phyloP scores from a whole-genome alignment of 2,113 vertebrate species.

The Prochilodus magdalenae region DNA sequence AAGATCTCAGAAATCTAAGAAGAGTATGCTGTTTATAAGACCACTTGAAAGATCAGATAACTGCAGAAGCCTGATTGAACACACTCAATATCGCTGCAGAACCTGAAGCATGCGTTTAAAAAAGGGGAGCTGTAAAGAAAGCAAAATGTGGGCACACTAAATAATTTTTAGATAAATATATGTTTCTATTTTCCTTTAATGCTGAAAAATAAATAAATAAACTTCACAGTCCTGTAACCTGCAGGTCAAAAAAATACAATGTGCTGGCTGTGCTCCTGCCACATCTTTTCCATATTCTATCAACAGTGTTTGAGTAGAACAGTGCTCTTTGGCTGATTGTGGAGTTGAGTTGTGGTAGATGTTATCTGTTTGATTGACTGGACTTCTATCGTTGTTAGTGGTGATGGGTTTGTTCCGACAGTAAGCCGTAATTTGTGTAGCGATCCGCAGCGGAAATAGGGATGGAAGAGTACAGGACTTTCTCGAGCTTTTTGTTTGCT shows the following conservation, averaged over 20 bases:
- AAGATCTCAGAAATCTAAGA: too few relatives aligned
- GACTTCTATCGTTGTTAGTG: background rate
- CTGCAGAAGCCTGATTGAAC: too few relatives aligned
- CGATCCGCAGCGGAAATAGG: slow-evolving; percentile 16
- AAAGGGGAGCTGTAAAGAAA: too few relatives aligned
- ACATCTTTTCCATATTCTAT: background rate
- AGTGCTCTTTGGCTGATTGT: background rate
- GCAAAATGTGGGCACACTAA: too few relatives aligned
- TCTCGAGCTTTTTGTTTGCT: slow-evolving; percentile 22
- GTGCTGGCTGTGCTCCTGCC: background rate
- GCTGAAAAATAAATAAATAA: too few relatives aligned
- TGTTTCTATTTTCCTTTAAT: too few relatives aligned
- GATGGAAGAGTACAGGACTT: slow-evolving; percentile 16
- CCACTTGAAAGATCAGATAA: too few relatives aligned
- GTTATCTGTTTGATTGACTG: slow-evolving; percentile 3
- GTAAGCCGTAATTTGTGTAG: slow-evolving; percentile 11
- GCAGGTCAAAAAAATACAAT: background rate
- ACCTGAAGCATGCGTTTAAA: too few relatives aligned
- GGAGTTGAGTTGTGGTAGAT: background rate
- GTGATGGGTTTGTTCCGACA: slow-evolving; percentile 11
- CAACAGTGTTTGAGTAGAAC: background rate
- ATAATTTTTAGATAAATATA: too few relatives aligned
- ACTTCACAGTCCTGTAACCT: too few relatives aligned
- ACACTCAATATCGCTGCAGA: too few relatives aligned
- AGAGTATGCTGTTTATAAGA: too few relatives aligned